These are phyloP conservation scores for Enteromius radiatus DNA, from an alignment of 2,797 vertebrate species.

Conservation along the genomic window DNA sequence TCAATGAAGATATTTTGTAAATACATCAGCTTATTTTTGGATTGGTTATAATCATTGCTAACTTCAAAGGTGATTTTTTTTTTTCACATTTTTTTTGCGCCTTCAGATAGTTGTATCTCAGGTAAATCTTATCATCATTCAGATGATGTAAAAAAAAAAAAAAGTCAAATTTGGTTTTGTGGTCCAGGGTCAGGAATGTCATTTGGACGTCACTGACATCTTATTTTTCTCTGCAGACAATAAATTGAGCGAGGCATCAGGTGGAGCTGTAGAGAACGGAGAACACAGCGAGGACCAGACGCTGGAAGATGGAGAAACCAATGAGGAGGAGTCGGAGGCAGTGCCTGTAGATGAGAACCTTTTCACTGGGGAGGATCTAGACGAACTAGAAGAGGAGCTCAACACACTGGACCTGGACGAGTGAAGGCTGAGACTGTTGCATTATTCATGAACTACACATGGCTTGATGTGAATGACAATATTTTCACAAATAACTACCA, in stretches of 20 bases:
- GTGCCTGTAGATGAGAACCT: conserved; percentile 98
- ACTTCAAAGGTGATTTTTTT: too few species aligned
- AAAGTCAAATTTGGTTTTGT: too few species aligned
- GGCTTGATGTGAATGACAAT: conserved; percentile 53
- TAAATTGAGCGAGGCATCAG: conserved; percentile 92
- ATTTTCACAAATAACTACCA: conserved; percentile 52
- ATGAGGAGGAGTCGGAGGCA: conserved; percentile 81
- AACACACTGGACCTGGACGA: conserved; percentile 93
- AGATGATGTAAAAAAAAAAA: too few species aligned
- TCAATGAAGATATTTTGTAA: too few species aligned
- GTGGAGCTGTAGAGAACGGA: conserved; percentile 85
- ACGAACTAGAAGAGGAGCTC: conserved; percentile 96
- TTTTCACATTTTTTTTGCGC: too few species aligned
- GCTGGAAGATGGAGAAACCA: conserved; percentile 67
- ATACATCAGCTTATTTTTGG: too few species aligned
- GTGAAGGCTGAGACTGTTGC: conserved; percentile 70
- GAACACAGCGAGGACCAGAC: conserved; percentile 78
- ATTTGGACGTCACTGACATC: not conserved
- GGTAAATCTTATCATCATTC: too few species aligned
- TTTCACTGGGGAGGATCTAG: conserved; percentile 97
- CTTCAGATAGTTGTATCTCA: too few species aligned
- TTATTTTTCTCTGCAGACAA: conserved; percentile 79
- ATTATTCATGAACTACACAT: conserved; percentile 52
- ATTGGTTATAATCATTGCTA: too few species aligned
- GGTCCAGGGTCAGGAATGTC: not conserved